Conservation (phyloP, 1,140 invertebrate species). For the Drosophila cardini region DNA sequence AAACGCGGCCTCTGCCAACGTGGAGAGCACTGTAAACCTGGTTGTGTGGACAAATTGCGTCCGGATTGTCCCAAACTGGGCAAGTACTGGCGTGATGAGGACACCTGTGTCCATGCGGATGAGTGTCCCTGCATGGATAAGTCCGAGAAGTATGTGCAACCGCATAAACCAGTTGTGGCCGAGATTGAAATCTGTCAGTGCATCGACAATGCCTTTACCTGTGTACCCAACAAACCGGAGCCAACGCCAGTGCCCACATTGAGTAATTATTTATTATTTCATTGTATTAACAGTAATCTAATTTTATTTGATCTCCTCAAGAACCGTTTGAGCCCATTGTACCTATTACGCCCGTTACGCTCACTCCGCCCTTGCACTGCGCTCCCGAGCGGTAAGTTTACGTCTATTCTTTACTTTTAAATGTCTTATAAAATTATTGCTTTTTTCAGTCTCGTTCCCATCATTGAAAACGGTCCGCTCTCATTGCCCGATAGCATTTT, state of each 20-base stretch:
- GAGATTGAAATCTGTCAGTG: constrained; percentile 89
- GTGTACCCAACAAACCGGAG: constrained; percentile 86
- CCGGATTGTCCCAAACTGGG: constrained; percentile 55
- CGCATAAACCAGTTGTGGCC: constrained; percentile 69
- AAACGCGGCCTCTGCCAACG: constrained; percentile 72
- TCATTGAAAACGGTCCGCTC: constrained; percentile 86
- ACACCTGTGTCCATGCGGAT: constrained; percentile 88
- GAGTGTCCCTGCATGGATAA: constrained; percentile 90
- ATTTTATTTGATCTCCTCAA: constrained; percentile 15
- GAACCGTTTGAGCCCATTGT: constrained; percentile 15
- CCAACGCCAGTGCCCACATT: constrained; percentile 33
- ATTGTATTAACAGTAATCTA: neutral
- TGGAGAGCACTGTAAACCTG: constrained; percentile 73
- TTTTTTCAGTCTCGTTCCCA: constrained; percentile 84
- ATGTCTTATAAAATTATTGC: neutral
- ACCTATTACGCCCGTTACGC: constrained; percentile 84
- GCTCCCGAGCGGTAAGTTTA: constrained; percentile 81
- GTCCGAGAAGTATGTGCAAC: constrained; percentile 86
- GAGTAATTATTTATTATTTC: constrained; percentile 5
- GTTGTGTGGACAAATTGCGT: constrained; percentile 83
- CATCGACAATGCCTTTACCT: constrained; percentile 89
- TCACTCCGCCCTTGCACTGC: constrained; percentile 86
- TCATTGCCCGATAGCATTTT: constrained; percentile 86
- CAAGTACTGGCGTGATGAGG: constrained; percentile 88
- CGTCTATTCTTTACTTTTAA: neutral